phyloP scores from a whole-genome alignment of 1,140 invertebrate genomes.

The Diachasmimorpha longicaudata region DNA sequence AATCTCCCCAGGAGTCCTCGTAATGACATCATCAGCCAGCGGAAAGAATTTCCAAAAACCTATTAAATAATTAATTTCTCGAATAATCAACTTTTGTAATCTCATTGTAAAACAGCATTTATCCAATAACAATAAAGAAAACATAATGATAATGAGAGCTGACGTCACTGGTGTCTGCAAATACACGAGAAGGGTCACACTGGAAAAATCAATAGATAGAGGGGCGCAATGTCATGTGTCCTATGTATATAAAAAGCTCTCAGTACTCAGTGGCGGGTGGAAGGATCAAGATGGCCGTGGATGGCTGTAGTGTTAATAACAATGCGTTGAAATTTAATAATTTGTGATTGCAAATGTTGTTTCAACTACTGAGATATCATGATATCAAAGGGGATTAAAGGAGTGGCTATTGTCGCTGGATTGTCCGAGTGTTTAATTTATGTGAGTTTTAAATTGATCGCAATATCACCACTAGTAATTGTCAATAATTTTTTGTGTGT shows the following conservation, averaged over 20 bases:
- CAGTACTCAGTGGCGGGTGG: neutral
- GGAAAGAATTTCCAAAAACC: no score
- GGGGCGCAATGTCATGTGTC: slow-evolving; percentile 6
- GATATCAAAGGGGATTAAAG: neutral
- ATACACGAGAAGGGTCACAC: neutral
- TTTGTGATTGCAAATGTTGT: neutral
- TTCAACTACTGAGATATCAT: neutral
- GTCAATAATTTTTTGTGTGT: neutral
- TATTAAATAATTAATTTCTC: no score
- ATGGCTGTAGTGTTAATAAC: neutral
- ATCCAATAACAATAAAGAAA: neutral
- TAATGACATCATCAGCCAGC: no score
- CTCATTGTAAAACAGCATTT: neutral
- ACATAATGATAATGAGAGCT: neutral
- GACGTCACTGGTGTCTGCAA: neutral
- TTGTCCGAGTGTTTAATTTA: slow-evolving; percentile 6
- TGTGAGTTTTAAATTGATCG: slow-evolving; percentile 40
- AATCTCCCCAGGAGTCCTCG: no score
- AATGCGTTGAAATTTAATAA: neutral
- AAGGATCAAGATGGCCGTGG: slow-evolving; percentile 8
- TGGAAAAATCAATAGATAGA: neutral
- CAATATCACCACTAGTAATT: slow-evolving; percentile 37
- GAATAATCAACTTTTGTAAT: neutral
- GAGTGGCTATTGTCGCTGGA: neutral
- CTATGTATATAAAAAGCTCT: slow-evolving; percentile 6